Base-by-base conservation (phyloP, 1,140 invertebrate species). In the Agrypnia vestita region DNA sequence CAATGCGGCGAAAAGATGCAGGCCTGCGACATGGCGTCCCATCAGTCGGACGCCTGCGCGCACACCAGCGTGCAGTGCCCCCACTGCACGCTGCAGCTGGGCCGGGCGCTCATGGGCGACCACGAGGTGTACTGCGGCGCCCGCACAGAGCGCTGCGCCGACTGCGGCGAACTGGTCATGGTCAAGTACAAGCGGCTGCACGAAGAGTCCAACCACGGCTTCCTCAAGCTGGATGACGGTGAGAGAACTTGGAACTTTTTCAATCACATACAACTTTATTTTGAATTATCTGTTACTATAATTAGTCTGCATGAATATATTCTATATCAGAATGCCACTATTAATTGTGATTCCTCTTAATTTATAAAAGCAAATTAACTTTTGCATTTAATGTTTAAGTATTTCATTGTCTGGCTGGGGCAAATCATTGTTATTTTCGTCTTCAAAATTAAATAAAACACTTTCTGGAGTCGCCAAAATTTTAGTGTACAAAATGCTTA, bases 41-140 rank as follows among this genome's bases (percentile, higher is more conserved):
- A 91, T 84, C 67, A 76, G 13, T 61, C 80, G 17, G 85, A 90
- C 86, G 90, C 90, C 80, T 85, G 83, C 35, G 47, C 80, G 10
- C 47, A 81, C 13, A 81, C 79, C 12, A 55, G 86, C n/a, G 83
- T 91, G 43, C 83, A 88, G 3, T 93, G 92, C 84, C 81, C 85
- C 73, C 91, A 89, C 84, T 93, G 92, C 85, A 90, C 92, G 80
- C 83, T 93, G 25, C 89, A 91, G 67, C 79, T 92, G 9, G 86
- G 88, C 4, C 88, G 90, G 47, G 76, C 83, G 56, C 89, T 92
- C n/a, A 83, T 92, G 56, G 85, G 86, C 6, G 87, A 89, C 25
- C 92, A 93, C 84, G 85, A 90, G 64, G 88, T 90, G 61, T 93
- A 92, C 83, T 93, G 92, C 85, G 92, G 92, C 0, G 89, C 89